phyloP scores from a whole-genome alignment of 35 echinoderm and acorn worm species.

The Patiria miniata region DNA sequence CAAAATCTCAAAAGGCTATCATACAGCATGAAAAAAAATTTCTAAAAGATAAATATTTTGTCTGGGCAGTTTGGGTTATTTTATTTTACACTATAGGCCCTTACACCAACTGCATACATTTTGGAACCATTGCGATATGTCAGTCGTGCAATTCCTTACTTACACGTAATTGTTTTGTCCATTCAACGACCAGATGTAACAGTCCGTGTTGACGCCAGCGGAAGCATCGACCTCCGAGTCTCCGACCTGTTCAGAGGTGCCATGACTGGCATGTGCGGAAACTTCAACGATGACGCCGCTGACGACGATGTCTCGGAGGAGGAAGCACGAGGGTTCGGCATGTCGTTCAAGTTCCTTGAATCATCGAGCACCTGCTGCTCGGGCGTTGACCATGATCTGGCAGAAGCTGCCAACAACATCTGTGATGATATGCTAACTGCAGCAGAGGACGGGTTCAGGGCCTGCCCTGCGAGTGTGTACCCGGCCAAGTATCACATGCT shows the following conservation, averaged over 20 bases:
- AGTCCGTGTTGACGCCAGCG: neutral
- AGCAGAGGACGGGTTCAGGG: neutral
- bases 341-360: neutral
- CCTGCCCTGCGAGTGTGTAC: neutral
- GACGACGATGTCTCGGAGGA: neutral
- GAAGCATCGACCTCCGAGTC: neutral
- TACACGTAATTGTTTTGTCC: neutral
- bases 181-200: neutral
- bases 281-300: constrained; percentile 2
- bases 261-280: constrained; percentile 28
- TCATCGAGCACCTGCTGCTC: neutral
- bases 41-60: too few species aligned
- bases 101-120: too few species aligned
- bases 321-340: neutral
- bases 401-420: neutral
- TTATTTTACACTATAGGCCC: too few species aligned
- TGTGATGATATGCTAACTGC: neutral
- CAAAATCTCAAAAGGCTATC: too few species aligned
- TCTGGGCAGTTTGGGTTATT: too few species aligned
- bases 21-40: too few species aligned
- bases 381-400: neutral
- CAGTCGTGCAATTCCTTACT: too few species aligned
- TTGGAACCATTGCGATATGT: too few species aligned
- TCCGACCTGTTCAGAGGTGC: neutral
- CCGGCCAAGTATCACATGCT: neutral